Evolutionary conservation across 2,888 invertebrate genomes (phyloP).

Genomic region (Noctua janthina): DNA sequence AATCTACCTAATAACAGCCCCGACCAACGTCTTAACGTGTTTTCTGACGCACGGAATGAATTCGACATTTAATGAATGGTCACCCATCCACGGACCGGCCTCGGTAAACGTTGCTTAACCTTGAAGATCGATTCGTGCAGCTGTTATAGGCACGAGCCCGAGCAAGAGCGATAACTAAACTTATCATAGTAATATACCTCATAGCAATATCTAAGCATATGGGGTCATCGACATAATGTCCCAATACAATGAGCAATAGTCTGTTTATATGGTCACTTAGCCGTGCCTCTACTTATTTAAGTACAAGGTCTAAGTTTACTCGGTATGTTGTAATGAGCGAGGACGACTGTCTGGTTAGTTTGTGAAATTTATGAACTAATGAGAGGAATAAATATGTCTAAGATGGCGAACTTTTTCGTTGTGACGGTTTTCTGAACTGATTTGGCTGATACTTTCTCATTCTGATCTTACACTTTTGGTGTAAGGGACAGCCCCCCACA

Average conservation of each 20-base stretch:
- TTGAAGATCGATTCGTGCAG: not conserved
- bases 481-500: no score
- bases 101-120: not conserved
- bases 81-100: not conserved
- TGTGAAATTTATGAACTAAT: not conserved
- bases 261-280: slow-evolving; percentile 28
- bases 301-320: slow-evolving; percentile 27
- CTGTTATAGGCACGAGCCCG: not conserved
- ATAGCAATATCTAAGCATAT: not conserved
- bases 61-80: not conserved
- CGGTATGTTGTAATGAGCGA: slow-evolving; percentile 41
- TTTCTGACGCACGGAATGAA: not conserved
- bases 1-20: not conserved
- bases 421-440: no score
- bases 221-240: slow-evolving; percentile 31
- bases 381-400: no score
- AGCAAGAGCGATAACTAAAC: not conserved
- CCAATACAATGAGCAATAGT: slow-evolving; percentile 35
- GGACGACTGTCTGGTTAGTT: slow-evolving; percentile 6
- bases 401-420: no score
- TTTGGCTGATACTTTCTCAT: no score
- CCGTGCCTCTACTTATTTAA: slow-evolving; percentile 19
- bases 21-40: not conserved
- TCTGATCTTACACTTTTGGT: no score
- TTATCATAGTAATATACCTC: not conserved